Conservation (phyloP, 2,113 vertebrate genomes). For the Chionomys nivalis region DNA sequence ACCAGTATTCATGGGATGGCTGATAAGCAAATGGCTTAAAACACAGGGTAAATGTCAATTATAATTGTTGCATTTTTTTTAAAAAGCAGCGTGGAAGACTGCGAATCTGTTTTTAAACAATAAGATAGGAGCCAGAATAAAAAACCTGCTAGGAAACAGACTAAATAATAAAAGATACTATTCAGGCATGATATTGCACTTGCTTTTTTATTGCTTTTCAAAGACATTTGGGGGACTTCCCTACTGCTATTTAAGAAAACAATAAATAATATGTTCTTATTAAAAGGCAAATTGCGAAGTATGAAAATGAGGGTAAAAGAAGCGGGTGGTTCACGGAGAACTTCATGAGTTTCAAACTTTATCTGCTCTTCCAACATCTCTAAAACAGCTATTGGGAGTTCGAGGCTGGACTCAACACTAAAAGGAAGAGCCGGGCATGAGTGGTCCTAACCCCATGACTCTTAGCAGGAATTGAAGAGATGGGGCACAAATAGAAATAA, state of each 20-base stretch:
- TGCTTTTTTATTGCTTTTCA: not conserved
- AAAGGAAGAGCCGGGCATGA: not conserved
- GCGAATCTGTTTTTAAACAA: not conserved
- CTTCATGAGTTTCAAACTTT: not conserved
- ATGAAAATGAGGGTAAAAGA: not conserved
- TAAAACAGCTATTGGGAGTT: not conserved
- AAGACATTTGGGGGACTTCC: not conserved
- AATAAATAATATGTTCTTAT: not conserved
- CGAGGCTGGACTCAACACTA: not conserved
- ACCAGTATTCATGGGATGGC: not conserved
- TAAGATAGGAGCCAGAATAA: not conserved
- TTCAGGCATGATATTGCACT: not conserved
- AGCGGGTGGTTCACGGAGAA: not conserved
- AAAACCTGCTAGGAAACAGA: not conserved
- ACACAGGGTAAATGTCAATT: not conserved
- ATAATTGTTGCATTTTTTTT: not conserved
- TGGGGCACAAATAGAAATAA: not conserved
- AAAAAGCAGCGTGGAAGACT: not conserved
- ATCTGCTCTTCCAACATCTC: not conserved
- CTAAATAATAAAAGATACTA: not conserved
- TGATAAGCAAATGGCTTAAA: not conserved
- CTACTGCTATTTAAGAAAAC: slow-evolving; percentile 34
- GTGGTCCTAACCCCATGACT: not conserved
- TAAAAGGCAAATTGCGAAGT: not conserved
- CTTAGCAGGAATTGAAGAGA: not conserved